Evolutionary conservation across 1,140 invertebrate species (phyloP), one percentile per base, ranked within the genome.

Genomic region (Drosophila bocqueti): DNA sequence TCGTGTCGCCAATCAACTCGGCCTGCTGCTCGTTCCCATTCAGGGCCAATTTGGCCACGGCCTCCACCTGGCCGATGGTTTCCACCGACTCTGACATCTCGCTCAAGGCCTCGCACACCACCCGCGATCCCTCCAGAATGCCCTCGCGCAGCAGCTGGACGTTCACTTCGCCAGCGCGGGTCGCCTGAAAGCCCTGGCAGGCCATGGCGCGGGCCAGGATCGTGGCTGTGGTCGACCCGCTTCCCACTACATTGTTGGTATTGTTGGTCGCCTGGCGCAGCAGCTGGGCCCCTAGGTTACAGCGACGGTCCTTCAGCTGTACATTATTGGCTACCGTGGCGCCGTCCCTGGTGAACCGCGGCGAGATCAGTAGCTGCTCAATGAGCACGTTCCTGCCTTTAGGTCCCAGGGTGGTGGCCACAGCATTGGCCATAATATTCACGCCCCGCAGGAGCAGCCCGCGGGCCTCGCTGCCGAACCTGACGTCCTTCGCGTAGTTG

Each of bases 301-400:
- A 97, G 92, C 97, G 98, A 92, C 98, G 99, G 93, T 99, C 98
- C 92, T 97, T 96, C 9, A 99, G 93, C 92, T 99, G 50, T 9
- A 82, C 96, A 29, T 96, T 96, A 93, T 99, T 99, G 7, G 98
- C 98, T n/a, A 99, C 98, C 0, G 98, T 99, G 0, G 99, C 98
- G 76, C 98, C 98, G 93, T 99, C 98, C 93, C 99, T 99, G 3
- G 98, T 99, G 82, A 99, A 99, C 94, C 98, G 99, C n/a, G 98
- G 98, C 67, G 96, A 96, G 13, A 98, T 98, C 97, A 97, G 98
- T 24, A 96, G 96, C 93, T 99, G 98, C 93, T 99, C 98, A 71
- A 99, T 94, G 54, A 99, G 98, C 2, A 99, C 98, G 94, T 99
- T 99, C 46, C 98, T 95, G 26, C 98, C 98, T 94, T 98, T 99